Conservation (phyloP, 2,888 invertebrate genomes). For the Nebria brevicollis region DNA sequence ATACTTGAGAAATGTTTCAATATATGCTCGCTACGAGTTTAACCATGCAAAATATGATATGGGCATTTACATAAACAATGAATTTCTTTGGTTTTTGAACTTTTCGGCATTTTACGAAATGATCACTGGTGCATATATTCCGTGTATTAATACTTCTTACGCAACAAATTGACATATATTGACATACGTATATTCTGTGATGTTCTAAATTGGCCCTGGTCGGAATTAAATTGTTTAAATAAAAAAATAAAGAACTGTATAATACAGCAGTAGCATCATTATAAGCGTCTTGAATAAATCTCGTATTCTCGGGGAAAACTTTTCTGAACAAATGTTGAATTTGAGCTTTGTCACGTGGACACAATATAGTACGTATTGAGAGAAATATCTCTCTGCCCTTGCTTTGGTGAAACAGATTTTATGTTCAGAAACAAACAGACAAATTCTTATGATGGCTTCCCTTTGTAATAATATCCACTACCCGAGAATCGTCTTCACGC, state of each 20-base stretch:
- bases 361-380: conserved; percentile 51
- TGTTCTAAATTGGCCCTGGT: conserved; percentile 37
- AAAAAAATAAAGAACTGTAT: conserved; percentile 49
- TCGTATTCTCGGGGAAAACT: conserved; percentile 48
- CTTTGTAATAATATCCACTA: background rate
- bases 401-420: conserved; percentile 49
- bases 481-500: background rate
- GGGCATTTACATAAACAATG: background rate
- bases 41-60: background rate
- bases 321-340: conserved; percentile 48
- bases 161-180: conserved; percentile 34
- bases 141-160: conserved; percentile 14
- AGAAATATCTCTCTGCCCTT: conserved; percentile 50
- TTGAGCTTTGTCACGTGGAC: conserved; percentile 49
- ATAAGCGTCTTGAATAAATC: conserved; percentile 49
- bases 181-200: background rate
- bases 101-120: conserved; percentile 20
- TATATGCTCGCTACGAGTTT: no score
- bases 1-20: no score
- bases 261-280: conserved; percentile 48
- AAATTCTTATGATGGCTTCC: background rate
- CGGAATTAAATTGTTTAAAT: conserved; percentile 50
- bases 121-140: conserved; percentile 5
- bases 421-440: background rate
- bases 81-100: background rate